Base-by-base conservation (phyloP, 2,888 invertebrate species). In the Eristalinus sepulchralis region DNA sequence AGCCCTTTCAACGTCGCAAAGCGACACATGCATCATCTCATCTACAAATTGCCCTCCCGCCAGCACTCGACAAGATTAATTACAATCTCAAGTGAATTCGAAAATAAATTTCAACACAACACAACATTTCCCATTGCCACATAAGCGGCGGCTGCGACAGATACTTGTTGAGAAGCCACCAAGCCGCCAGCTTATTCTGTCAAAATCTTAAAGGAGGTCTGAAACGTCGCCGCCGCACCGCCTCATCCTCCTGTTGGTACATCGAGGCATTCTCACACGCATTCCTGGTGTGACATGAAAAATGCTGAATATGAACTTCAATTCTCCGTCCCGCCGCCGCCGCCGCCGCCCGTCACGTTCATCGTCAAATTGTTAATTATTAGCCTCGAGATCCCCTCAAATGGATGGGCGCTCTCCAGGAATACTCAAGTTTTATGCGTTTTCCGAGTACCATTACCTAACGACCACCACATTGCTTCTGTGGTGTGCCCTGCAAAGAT, bases 341-440 rank as follows among this genome's bases (percentile, higher is more conserved):
- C 4, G 3, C 4, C 4, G n/a, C 47, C 47, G 17, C 47, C 8
- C 17, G 17, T 47, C 47, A 47, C 47, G 57, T 24, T 24, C 24
- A 22, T 57, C 57, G 57, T 64, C 55, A 73, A 83, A 73, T 68
- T 84, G 71, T 81, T 76, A 81, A 84, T 84, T 84, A 84, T 84
- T 63, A 47, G 62, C 66, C 55, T 17, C 55, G 11, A 55, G 67
- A 76, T 85, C 71, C 66, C 55, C 60, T 33, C 60, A 63, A 71
- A 76, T 72, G 67, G 62, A 84, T 84, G 10, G 57, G 9, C 36
- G 36, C 20, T 62, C 66, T 57, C 71, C 75, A 39, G 22, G 71
- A 80, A 81, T 67, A 81, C 55, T 73, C 17, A 20, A 71, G n/a
- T 84, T 84, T 84, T 81, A 84, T 85, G 84, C 67, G 62, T 71